phyloP scores from a whole-genome alignment of 2,797 vertebrate genomes.

The Jordanella pulchra region DNA sequence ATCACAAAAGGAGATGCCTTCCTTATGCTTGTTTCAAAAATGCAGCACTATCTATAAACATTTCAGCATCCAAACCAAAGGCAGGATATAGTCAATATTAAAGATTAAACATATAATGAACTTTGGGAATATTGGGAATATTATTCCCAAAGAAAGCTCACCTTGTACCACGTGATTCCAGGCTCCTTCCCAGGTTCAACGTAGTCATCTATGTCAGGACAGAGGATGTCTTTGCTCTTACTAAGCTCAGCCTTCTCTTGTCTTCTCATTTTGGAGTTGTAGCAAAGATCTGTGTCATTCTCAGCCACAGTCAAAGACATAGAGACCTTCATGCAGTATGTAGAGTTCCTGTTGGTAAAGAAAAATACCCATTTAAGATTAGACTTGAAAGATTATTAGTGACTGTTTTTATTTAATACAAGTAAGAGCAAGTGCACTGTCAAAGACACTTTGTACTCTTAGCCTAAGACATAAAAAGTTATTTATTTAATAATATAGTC shows the following conservation, averaged over 20 bases:
- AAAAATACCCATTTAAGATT: constrained; percentile 9
- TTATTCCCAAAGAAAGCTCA: constrained; percentile 65
- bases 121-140: too few species aligned
- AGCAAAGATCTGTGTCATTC: constrained; percentile 96
- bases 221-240: constrained; percentile 96
- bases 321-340: constrained; percentile 99
- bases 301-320: constrained; percentile 96
- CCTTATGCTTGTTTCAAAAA: constrained; percentile 7
- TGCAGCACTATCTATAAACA: constrained; percentile 3
- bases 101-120: neutral
- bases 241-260: constrained; percentile 97
- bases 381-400: neutral
- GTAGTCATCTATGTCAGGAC: constrained; percentile 95
- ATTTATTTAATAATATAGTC: too few species aligned
- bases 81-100: neutral
- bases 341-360: constrained; percentile 89
- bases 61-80: neutral
- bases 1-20: constrained; percentile 26
- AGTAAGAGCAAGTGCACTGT: too few species aligned
- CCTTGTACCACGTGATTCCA: constrained; percentile 96
- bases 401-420: neutral
- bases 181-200: constrained; percentile 88
- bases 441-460: neutral
- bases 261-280: constrained; percentile 97
- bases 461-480: too few species aligned